These are phyloP conservation scores for Percopsis omiscomaycus DNA, from an alignment of 2,797 vertebrate species.

Conservation along the genomic window DNA sequence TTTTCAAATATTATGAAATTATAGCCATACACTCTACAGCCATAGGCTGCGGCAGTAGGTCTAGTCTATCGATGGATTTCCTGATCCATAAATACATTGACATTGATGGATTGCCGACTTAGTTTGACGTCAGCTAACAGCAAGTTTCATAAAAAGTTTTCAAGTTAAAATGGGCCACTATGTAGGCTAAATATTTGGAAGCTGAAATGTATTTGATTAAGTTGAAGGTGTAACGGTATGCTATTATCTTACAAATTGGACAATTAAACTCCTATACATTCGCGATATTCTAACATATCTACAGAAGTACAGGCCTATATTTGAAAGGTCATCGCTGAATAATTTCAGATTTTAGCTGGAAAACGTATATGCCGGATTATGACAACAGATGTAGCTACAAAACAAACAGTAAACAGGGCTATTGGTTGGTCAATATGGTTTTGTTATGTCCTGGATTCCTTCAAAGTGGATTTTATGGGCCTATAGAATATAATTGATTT, in stretches of 20 bases:
- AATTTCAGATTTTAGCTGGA: neutral
- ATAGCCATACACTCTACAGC: neutral
- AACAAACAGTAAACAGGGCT: no score
- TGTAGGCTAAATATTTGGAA: neutral
- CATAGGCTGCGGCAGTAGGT: constrained; percentile 42
- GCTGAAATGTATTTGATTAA: neutral
- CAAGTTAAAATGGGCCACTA: constrained; percentile 24
- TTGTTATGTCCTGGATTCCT: no score
- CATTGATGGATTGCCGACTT: constrained; percentile 72
- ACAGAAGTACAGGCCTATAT: constrained; percentile 1
- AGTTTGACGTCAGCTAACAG: constrained; percentile 66
- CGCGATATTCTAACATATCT: no score
- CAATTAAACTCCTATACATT: no score
- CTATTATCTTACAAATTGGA: no score
- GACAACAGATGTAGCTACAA: no score
- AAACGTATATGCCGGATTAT: no score
- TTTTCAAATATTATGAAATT: neutral
- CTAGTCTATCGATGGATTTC: constrained; percentile 61
- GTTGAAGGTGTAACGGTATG: constrained; percentile 32
- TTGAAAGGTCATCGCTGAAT: neutral
- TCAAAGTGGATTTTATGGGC: no score
- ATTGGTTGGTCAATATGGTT: no score
- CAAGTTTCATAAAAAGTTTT: constrained; percentile 54
- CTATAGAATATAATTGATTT: no score
- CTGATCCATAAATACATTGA: constrained; percentile 72